A percentile compares a stretch with the other conserved stretches of the same genome.
phyloP scores from a whole-genome alignment of 2,113 vertebrate genomes.

The Pantherophis guttatus region DNA sequence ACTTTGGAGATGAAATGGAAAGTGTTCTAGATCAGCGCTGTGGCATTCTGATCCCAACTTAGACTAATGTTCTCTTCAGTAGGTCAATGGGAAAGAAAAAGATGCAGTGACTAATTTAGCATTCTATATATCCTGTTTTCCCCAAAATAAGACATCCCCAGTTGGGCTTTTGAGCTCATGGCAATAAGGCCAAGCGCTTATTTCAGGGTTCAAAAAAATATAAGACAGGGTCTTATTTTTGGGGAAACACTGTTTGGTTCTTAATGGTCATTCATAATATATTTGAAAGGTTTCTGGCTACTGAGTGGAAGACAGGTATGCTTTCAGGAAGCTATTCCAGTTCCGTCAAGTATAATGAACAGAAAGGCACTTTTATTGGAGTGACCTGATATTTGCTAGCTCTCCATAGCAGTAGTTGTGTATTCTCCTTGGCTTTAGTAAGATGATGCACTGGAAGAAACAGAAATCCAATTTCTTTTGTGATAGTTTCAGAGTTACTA shows the following conservation, averaged over 20 bases:
- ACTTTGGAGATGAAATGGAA: neutral
- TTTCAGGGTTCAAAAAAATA: no score
- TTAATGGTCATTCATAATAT: neutral
- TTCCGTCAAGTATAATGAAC: neutral
- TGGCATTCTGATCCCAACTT: no score
- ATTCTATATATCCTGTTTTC: neutral
- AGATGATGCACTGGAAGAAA: neutral
- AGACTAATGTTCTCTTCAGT: neutral
- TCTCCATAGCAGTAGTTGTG: neutral
- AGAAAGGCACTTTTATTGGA: neutral
- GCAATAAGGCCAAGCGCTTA: no score
- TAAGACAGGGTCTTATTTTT: no score
- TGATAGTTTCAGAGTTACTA: neutral
- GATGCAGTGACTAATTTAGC: neutral
- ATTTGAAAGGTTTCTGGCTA: neutral
- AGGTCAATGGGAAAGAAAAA: neutral
- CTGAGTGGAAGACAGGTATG: neutral
- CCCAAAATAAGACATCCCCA: no score
- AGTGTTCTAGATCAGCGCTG: neutral
- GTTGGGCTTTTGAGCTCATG: no score
- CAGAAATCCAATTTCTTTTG: neutral
- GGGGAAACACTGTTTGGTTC: neutral
- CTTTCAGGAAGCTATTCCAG: neutral
- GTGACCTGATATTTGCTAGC: neutral
- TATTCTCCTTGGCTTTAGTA: neutral